Base-by-base conservation (phyloP, 2,888 invertebrate genomes). In the Leuctra nigra region DNA sequence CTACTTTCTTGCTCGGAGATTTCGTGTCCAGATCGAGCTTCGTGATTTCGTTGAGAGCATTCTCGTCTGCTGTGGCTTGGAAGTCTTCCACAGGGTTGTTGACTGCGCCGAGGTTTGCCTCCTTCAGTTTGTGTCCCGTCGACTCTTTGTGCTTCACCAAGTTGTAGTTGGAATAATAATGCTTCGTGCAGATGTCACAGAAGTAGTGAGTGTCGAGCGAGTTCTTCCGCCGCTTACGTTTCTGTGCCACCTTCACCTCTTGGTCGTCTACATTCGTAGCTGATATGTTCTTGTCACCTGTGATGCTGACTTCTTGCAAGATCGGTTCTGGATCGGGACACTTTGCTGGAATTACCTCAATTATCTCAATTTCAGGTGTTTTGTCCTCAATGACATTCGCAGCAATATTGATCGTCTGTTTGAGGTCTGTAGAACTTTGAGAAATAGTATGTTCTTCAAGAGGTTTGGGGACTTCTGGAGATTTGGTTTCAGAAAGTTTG, bases 131-230 rank as follows among this genome's bases (percentile, higher is more conserved):
- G 35, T 62, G 62, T 11, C 39, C 41, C 7, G 39, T 48, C 11
- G 61, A 60, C 36, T 20, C 38, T n/a, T 53, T 53, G 35, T 62
- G 62, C 35, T 62, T 62, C 23, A 48, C 47, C 11, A 62, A 54
- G 35, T 62, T 61, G 29, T 58, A 63, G 22, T 57, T 56, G 16
- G 61, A 58, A 7, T 59, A 59, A 24, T 56, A 62, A 35, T 59
- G 46, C 33, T 59, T 61, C 14, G 58, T 38, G 29, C 62, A 63
- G 3, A 54, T 52, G 20, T 44, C 44, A 36, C 62, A 62, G 48
- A 47, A 61, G 38, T 53, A 57, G 35, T 36, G 29, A 11, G 57
- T 46, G 2, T 47, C 57, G n/a, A 44, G 16, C 20, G 33, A 48
- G 14, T 52, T 46, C 23, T 56, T 57, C 29, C 55, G 48, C 9